phyloP scores from a whole-genome alignment of 2,888 invertebrate genomes.

The Erynnis tages region DNA sequence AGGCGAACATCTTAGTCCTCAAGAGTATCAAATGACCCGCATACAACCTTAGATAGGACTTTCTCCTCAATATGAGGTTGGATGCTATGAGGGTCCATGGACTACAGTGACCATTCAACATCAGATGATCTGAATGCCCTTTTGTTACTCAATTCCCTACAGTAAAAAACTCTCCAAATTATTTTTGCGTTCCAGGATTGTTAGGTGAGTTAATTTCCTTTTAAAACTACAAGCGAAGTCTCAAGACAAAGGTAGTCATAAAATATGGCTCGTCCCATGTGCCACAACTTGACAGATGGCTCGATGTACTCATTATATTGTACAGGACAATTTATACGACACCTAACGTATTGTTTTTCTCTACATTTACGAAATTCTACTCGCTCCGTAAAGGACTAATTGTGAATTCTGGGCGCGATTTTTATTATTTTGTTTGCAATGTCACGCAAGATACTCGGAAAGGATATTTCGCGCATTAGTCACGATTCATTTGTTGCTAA shows the following conservation, averaged over 20 bases:
- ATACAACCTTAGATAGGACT: no score
- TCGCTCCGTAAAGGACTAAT: constrained; percentile 49
- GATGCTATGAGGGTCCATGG: no score
- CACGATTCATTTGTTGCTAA: constrained; percentile 52
- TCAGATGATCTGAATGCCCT: no score
- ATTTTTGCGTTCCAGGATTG: no score
- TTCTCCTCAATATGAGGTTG: no score
- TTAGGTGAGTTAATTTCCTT: no score
- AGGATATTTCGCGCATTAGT: constrained; percentile 69
- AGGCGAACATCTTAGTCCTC: no score
- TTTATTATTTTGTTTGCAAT: constrained; percentile 69
- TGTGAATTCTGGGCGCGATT: constrained; percentile 62
- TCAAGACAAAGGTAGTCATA: constrained; percentile 55
- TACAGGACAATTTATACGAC: constrained; percentile 63
- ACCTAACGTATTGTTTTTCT: constrained; percentile 67
- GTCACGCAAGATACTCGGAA: constrained; percentile 71
- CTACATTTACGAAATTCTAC: constrained; percentile 64
- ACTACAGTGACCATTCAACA: no score
- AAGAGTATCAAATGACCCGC: no score
- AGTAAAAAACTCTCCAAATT: no score
- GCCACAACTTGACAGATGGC: constrained; percentile 63
- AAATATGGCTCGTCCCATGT: constrained; percentile 59
- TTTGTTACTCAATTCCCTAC: no score
- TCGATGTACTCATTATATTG: constrained; percentile 53
- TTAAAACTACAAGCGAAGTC: constrained; percentile 19